A percentile compares a stretch with the other conserved stretches of the same genome.
These are phyloP conservation scores for Ginglymostoma cirratum DNA, from an alignment of 2,113 vertebrate species.

Conservation along the genomic window DNA sequence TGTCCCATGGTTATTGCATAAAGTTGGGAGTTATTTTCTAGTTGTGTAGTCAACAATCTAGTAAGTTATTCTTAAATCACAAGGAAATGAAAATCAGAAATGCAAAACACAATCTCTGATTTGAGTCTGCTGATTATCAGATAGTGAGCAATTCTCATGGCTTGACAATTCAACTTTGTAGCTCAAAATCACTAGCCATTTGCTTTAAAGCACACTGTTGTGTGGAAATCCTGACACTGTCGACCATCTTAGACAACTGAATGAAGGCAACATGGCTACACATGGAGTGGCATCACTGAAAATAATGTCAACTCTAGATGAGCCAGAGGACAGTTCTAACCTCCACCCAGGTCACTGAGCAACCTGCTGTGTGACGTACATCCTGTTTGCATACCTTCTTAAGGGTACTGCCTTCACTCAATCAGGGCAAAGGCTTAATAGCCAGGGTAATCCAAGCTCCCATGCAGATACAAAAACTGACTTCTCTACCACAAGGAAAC, in stretches of 20 bases:
- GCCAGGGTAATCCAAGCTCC: not conserved
- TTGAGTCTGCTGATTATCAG: no score
- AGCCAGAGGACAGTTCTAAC: not conserved
- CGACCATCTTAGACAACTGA: not conserved
- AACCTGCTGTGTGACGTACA: not conserved
- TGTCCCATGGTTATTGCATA: not conserved
- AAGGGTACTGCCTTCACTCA: not conserved
- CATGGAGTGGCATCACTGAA: not conserved
- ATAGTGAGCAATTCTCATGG: not conserved
- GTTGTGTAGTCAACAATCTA: not conserved
- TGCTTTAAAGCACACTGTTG: not conserved
- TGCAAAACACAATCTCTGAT: no score
- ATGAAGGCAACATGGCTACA: not conserved
- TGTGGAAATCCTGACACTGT: no score
- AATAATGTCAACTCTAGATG: not conserved
- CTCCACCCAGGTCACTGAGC: not conserved
- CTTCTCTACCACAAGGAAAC: not conserved
- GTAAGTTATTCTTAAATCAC: not conserved
- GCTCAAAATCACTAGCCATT: not conserved
- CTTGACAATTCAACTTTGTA: not conserved
- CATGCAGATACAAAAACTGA: not conserved
- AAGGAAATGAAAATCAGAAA: conserved; percentile 7
- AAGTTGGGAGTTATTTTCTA: not conserved
- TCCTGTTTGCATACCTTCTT: not conserved
- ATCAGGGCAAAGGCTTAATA: not conserved